Evolutionary conservation across 2,113 vertebrate species (phyloP).

Genomic region (Mesembrinibis cayennensis): DNA sequence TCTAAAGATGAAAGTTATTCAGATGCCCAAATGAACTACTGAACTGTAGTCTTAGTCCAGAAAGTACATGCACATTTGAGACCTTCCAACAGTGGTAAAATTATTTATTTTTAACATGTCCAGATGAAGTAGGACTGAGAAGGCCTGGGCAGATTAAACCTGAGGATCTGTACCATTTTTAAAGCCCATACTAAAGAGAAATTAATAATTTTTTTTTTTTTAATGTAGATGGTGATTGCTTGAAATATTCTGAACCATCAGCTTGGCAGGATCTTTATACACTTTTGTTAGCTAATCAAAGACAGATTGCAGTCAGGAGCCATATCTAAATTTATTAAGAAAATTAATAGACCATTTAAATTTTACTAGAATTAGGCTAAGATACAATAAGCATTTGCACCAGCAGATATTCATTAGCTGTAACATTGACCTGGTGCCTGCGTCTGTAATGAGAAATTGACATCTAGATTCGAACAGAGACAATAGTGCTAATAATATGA

Average conservation of each 20-base stretch:
- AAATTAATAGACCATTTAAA: constrained; percentile 82
- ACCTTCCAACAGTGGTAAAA: neutral
- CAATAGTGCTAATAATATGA: neutral
- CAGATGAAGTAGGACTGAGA: neutral
- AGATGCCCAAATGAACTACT: neutral
- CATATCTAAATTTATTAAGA: constrained; percentile 83
- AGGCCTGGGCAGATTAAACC: neutral
- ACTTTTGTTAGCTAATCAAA: constrained; percentile 79
- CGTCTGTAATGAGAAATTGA: constrained; percentile 69
- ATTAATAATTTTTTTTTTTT: neutral
- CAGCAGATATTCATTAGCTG: constrained; percentile 71
- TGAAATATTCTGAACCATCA: constrained; percentile 63
- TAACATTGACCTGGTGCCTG: constrained; percentile 62
- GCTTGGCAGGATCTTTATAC: constrained; percentile 69
- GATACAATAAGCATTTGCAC: constrained; percentile 65
- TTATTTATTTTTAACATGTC: neutral
- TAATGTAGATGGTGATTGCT: constrained; percentile 39
- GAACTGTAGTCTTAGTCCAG: neutral
- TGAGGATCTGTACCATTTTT: neutral
- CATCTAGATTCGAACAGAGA: constrained; percentile 15
- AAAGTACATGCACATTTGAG: neutral
- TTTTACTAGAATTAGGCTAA: constrained; percentile 78
- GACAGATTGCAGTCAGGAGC: constrained; percentile 77
- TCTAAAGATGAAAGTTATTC: neutral
- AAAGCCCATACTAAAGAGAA: neutral